phyloP scores from a whole-genome alignment of 1,140 invertebrate species.

The Metopolophium dirhodum region DNA sequence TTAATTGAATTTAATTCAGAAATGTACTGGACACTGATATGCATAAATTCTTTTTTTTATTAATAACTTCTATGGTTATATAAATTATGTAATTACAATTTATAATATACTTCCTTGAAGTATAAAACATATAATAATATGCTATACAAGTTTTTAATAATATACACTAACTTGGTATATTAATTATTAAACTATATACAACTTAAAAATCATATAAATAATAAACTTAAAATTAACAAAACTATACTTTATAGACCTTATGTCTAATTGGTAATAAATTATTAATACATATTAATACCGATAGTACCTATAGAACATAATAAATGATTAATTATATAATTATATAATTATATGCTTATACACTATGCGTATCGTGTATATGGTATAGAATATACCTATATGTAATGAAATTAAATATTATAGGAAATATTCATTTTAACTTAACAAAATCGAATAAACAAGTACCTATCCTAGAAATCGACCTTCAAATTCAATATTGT shows the following conservation, averaged over 20 bases:
- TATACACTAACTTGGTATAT: background rate
- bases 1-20: background rate
- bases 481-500: background rate
- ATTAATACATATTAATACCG: background rate
- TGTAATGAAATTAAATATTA: background rate
- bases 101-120: constrained; percentile 3
- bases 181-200: background rate
- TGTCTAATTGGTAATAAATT: background rate
- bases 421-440: background rate
- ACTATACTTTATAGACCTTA: background rate
- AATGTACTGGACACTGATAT: background rate
- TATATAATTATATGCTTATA: background rate
- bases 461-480: background rate
- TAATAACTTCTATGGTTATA: background rate
- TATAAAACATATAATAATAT: background rate
- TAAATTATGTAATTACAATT: background rate
- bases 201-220: background rate
- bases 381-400: background rate
- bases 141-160: too few species aligned
- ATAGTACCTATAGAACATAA: background rate
- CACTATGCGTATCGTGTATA: background rate
- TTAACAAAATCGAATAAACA: background rate
- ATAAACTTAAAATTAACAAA: background rate
- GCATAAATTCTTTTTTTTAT: background rate
- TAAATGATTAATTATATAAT: background rate